Percentiles rank a stretch among this genome's conserved stretches.
phyloP scores from a whole-genome alignment of 2,797 vertebrate genomes.

The Podarcis lilfordi region DNA sequence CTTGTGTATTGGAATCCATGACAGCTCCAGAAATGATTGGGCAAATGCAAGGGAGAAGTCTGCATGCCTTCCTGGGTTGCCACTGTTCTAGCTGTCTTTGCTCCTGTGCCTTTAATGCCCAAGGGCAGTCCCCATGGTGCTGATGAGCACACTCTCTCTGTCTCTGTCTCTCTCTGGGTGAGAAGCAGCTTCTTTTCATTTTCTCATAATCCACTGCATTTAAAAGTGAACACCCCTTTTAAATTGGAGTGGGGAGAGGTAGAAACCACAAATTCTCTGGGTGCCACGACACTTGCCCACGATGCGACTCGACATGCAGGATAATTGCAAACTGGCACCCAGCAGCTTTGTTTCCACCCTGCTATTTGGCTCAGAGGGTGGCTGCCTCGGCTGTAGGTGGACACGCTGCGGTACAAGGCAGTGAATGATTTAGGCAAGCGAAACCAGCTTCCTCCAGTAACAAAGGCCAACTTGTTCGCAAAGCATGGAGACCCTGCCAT shows the following conservation, averaged over 20 bases:
- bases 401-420: background rate
- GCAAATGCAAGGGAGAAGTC: too few species aligned
- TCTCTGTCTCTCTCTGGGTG: constrained; percentile 18
- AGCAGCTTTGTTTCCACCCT: background rate
- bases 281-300: background rate
- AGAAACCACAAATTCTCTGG: constrained; percentile 52
- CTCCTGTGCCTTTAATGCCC: background rate
- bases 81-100: background rate
- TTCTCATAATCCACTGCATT: background rate
- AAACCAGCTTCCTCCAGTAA: background rate
- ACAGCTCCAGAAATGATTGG: too few species aligned
- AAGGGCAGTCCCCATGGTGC: background rate
- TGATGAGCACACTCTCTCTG: background rate
- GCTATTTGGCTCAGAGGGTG: background rate
- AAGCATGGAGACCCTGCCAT: too few species aligned
- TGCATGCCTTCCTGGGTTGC: too few species aligned
- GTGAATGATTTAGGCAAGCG: background rate
- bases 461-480: background rate
- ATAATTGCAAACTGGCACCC: constrained; percentile 36
- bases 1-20: too few species aligned
- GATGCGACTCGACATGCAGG: constrained; percentile 50
- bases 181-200: background rate
- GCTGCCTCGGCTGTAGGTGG: background rate
- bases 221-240: constrained; percentile 35
- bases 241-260: constrained; percentile 58